Conservation (phyloP, 1,140 invertebrate genomes). For the Phthorimaea operculella region DNA sequence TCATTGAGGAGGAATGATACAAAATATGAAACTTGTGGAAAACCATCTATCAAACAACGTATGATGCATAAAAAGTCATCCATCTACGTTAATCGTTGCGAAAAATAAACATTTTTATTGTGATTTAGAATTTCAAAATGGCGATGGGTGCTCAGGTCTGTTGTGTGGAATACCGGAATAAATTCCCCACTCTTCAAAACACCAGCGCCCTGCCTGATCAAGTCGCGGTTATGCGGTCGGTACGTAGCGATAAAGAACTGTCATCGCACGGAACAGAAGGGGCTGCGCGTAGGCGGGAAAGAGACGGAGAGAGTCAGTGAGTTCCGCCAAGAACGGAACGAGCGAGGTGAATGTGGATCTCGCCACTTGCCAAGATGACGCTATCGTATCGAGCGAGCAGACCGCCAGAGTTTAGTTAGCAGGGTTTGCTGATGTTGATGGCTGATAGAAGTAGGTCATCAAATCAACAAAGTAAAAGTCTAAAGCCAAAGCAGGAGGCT, state of each 20-base stretch:
- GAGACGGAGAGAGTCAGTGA: conserved; percentile 18
- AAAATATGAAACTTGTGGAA: no score
- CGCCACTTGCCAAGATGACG: conserved; percentile 7
- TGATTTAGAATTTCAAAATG: conserved; percentile 25
- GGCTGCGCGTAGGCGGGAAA: conserved; percentile 14
- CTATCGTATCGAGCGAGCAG: conserved; percentile 25
- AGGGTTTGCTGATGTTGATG: no score
- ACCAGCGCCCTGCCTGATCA: conserved; percentile 31
- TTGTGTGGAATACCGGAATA: conserved; percentile 39
- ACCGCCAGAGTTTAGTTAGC: not conserved
- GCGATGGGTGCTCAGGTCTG: conserved; percentile 16
- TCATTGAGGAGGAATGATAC: no score
- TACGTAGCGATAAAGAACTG: conserved; percentile 3
- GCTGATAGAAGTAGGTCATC: not conserved
- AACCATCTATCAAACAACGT: no score
- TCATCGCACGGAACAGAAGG: conserved; percentile 16
- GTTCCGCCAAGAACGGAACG: conserved; percentile 20
- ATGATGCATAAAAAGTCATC: no score
- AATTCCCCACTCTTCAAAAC: conserved; percentile 37
- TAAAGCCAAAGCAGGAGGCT: no score
- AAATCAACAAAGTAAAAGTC: no score
- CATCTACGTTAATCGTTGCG: no score
- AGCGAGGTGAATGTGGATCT: conserved; percentile 40
- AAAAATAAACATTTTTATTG: no score
- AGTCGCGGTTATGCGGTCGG: no score